Base-by-base conservation (phyloP, 2,888 invertebrate species). In the Stenotaenia linearis region DNA sequence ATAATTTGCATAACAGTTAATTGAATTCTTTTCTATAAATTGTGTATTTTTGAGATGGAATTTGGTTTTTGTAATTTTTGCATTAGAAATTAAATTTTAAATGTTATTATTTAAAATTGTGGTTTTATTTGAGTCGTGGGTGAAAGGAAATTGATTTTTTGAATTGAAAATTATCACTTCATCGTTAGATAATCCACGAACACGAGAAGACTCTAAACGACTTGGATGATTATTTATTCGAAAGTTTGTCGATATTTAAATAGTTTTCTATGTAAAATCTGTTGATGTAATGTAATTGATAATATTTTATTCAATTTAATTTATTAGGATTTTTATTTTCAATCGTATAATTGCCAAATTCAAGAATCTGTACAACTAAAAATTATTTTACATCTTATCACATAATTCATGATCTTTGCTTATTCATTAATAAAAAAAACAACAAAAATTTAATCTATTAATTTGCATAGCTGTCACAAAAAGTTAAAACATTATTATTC, bases 101-200 rank as follows among this genome's bases (percentile, higher is more conserved):
- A 50, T 23, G 32, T 23, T 77, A 25, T 45, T 37, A 50, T 77
- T 77, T 50, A 77, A 76, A n/a, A n/a, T n/a, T n/a, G n/a, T n/a
- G n/a, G n/a, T n/a, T n/a, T n/a, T n/a, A n/a, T n/a, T n/a, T n/a
- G n/a, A n/a, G n/a, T n/a, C n/a, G n/a, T n/a, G n/a, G n/a, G n/a
- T n/a, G n/a, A n/a, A n/a, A n/a, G n/a, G n/a, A n/a, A n/a, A n/a
- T n/a, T n/a, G n/a, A n/a, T 35, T 23, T 15, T 0, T 12, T 10
- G 7, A 23, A 15, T 37, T 56, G 50, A 21, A 0, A n/a, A 37
- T 77, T 21, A 32, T 37, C 35, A 18, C 23, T n/a, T 12, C 35
- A 76, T 76, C 76, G n/a, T n/a, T n/a, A n/a, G n/a, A n/a, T n/a
- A n/a, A n/a, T n/a, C n/a, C n/a, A n/a, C n/a, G n/a, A n/a, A n/a